Evolutionary conservation across 2,888 invertebrate species (phyloP).

Genomic region (Microplitis manilae): DNA sequence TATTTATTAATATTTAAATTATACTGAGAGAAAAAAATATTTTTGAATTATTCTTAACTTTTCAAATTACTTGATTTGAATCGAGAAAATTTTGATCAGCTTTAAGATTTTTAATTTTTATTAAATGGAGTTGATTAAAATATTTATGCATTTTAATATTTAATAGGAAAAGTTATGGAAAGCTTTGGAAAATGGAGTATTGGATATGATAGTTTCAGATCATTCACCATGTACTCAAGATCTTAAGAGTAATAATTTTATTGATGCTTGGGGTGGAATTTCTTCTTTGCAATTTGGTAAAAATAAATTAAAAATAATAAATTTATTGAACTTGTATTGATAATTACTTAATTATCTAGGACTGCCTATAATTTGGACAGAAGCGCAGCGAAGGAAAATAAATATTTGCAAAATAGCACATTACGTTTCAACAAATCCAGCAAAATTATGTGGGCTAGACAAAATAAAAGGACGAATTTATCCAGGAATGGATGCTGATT

Average conservation of each 20-base stretch:
- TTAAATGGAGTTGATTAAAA: too few species aligned
- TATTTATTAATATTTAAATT: not conserved
- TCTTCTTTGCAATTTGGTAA: constrained; percentile 81
- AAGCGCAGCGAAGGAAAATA: constrained; percentile 74
- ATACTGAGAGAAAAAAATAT: not conserved
- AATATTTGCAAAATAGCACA: constrained; percentile 75
- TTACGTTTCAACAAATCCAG: constrained; percentile 77
- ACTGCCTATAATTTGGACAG: constrained; percentile 80
- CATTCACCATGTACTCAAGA: constrained; percentile 63
- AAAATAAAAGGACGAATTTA: constrained; percentile 77
- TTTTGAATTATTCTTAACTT: too few species aligned
- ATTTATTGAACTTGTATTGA: not conserved
- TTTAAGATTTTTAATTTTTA: too few species aligned
- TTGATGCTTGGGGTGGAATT: constrained; percentile 83
- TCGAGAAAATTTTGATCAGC: too few species aligned
- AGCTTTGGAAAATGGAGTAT: constrained; percentile 74
- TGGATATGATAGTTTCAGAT: constrained; percentile 73
- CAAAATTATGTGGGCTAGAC: constrained; percentile 77
- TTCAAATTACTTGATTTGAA: too few species aligned
- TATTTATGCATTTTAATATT: too few species aligned
- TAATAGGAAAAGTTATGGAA: constrained; percentile 77
- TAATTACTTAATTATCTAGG: constrained; percentile 23
- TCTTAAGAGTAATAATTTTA: constrained; percentile 74
- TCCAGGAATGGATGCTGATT: constrained; percentile 80
- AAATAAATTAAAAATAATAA: constrained; percentile 19